Conservation (phyloP, 2,113 vertebrate genomes). For the Sigmodon hispidus region DNA sequence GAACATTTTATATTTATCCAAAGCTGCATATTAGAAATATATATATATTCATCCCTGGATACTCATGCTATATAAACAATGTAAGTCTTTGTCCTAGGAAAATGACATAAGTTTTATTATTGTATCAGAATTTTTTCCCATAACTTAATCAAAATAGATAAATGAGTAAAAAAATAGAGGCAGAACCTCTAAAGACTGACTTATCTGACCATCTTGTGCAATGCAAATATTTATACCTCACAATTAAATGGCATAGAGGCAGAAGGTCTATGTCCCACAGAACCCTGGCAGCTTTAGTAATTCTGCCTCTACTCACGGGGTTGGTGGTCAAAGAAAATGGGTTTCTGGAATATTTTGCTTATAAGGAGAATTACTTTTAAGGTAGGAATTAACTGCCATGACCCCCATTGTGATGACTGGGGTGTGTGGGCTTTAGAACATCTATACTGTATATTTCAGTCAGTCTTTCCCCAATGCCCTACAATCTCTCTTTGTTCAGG, state of each 20-base stretch:
- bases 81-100: conserved; percentile 59
- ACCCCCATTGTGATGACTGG: conserved; percentile 68
- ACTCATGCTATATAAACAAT: conserved; percentile 59
- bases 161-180: conserved; percentile 50
- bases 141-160: conserved; percentile 72
- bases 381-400: conserved; percentile 67
- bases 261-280: conserved; percentile 60
- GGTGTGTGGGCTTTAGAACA: conserved; percentile 50
- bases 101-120: conserved; percentile 63
- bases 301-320: background rate
- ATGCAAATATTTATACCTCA: conserved; percentile 45
- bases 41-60: conserved; percentile 53
- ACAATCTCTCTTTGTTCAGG: conserved; percentile 38
- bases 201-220: conserved; percentile 15
- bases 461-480: conserved; percentile 49
- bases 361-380: conserved; percentile 60
- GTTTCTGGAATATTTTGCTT: conserved; percentile 21
- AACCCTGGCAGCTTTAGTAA: conserved; percentile 59
- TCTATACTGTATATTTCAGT: conserved; percentile 58
- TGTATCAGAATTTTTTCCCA: conserved; percentile 1
- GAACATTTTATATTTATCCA: conserved; percentile 65
- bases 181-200: conserved; percentile 45
- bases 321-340: conserved; percentile 40
- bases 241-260: conserved; percentile 50
- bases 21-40: conserved; percentile 58